Evolutionary conservation across 2,797 vertebrate species (phyloP).

Genomic region (Mus minutoides): DNA sequence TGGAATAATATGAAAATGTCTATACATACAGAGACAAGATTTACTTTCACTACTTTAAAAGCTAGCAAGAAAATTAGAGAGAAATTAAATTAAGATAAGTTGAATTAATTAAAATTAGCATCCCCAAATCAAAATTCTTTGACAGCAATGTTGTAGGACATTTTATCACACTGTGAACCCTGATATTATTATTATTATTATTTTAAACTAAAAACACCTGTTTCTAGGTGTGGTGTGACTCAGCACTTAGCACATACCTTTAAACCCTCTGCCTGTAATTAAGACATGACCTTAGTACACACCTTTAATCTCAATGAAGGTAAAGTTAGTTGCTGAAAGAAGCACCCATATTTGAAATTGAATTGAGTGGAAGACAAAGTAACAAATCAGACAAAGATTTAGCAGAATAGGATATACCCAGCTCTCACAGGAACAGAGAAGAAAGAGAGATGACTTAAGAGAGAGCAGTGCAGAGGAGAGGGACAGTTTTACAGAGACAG

Average conservation of each 20-base stretch:
- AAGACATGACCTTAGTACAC: not conserved
- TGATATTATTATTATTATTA: not conserved
- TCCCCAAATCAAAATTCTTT: not conserved
- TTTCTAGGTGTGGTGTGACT: not conserved
- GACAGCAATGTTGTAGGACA: not conserved
- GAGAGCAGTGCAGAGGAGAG: not conserved
- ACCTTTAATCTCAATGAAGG: not conserved
- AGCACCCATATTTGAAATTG: not conserved
- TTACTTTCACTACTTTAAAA: slow-evolving; percentile 20
- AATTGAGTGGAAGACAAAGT: not conserved
- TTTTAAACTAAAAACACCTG: not conserved
- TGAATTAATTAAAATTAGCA: not conserved
- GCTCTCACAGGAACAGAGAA: not conserved
- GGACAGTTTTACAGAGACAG: not conserved
- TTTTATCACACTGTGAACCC: not conserved
- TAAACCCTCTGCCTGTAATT: not conserved
- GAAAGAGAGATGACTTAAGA: not conserved
- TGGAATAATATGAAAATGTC: not conserved
- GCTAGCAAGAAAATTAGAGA: slow-evolving; percentile 10
- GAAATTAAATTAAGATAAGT: not conserved
- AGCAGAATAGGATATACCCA: not conserved
- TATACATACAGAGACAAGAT: not conserved
- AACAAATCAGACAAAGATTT: not conserved
- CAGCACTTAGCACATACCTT: not conserved
- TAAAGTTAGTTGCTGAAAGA: not conserved